Percentiles rank a stretch among this genome's conserved stretches.
Evolutionary conservation across 2,888 invertebrate genomes (phyloP).

Genomic region (Camptogramma bilineatum): DNA sequence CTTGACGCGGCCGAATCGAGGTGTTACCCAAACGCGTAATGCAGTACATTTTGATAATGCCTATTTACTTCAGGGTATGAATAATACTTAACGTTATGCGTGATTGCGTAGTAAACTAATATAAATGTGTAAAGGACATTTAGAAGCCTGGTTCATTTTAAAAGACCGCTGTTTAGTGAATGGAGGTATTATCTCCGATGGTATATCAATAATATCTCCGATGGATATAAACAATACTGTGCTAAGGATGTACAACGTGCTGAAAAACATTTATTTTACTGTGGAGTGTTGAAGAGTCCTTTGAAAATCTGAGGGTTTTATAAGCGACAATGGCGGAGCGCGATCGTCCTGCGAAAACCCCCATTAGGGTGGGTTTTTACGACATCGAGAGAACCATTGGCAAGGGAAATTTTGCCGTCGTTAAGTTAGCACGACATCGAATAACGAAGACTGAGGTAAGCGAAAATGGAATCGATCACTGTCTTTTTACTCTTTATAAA

Average conservation of each 20-base stretch:
- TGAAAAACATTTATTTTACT: constrained; percentile 49
- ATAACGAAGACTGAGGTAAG: constrained; percentile 99
- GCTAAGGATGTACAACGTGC: constrained; percentile 57
- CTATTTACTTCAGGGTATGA: constrained; percentile 60
- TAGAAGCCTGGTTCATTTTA: constrained; percentile 23
- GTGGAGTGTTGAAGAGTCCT: constrained; percentile 59
- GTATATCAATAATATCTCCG: constrained; percentile 55
- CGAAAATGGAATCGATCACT: constrained; percentile 38
- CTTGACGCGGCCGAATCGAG: constrained; percentile 41
- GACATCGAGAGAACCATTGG: constrained; percentile 99
- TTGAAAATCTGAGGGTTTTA: constrained; percentile 65
- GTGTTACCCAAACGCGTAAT: constrained; percentile 51
- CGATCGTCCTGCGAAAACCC: constrained; percentile 86
- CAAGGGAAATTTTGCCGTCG: constrained; percentile 99
- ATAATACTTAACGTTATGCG: constrained; percentile 49
- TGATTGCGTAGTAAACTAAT: constrained; percentile 45
- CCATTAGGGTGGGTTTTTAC: constrained; percentile 97
- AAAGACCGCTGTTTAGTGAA: constrained; percentile 31
- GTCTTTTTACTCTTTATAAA: background rate
- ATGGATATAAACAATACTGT: constrained; percentile 61
- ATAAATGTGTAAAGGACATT: constrained; percentile 42
- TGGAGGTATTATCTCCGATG: constrained; percentile 49
- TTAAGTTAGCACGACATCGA: constrained; percentile 98
- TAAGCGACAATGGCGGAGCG: constrained; percentile 84
- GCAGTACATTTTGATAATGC: constrained; percentile 64